Conservation (phyloP, 2,888 invertebrate genomes). For the Flexamia atlantica region DNA sequence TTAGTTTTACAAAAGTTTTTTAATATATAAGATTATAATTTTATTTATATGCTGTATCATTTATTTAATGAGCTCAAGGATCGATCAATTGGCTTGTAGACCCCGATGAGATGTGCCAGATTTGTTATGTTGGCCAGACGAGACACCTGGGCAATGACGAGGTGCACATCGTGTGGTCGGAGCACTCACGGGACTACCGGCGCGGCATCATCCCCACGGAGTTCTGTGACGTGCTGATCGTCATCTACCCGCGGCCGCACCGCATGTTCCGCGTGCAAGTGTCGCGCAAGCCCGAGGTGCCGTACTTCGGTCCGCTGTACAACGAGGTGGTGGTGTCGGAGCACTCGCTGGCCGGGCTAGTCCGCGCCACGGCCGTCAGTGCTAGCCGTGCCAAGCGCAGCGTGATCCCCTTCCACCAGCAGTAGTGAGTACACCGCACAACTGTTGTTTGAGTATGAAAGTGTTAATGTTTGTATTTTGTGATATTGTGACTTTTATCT, state of each 20-base stretch:
- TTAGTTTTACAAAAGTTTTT: too few species aligned
- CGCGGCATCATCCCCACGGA: conserved; percentile 98
- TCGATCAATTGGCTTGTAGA: too few species aligned
- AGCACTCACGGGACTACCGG: conserved; percentile 96
- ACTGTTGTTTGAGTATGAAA: too few species aligned
- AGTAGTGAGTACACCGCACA: conserved; percentile 82
- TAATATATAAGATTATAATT: too few species aligned
- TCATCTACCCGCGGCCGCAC: conserved; percentile 93
- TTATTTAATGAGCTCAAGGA: too few species aligned
- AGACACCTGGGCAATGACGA: conserved; percentile 98
- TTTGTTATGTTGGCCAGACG: conserved; percentile 79
- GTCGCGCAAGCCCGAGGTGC: conserved; percentile 75
- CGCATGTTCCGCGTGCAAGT: conserved; percentile 90
- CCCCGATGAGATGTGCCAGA: too few species aligned
- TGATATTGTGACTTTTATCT: too few species aligned
- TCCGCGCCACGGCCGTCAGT: conserved; percentile 93
- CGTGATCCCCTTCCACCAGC: conserved; percentile 92
- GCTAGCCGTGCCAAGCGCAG: conserved; percentile 95
- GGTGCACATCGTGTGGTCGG: conserved; percentile 99
- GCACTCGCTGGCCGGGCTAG: conserved; percentile 87
- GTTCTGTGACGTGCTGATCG: conserved; percentile 98
- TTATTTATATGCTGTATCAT: too few species aligned
- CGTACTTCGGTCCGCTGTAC: conserved; percentile 97
- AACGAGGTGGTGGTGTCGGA: conserved; percentile 92
- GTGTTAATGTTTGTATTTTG: too few species aligned